Evolutionary conservation across 2,797 vertebrate species (phyloP), one percentile per base, ranked within the genome.

Genomic region (Hydrocynus forskahlii): DNA sequence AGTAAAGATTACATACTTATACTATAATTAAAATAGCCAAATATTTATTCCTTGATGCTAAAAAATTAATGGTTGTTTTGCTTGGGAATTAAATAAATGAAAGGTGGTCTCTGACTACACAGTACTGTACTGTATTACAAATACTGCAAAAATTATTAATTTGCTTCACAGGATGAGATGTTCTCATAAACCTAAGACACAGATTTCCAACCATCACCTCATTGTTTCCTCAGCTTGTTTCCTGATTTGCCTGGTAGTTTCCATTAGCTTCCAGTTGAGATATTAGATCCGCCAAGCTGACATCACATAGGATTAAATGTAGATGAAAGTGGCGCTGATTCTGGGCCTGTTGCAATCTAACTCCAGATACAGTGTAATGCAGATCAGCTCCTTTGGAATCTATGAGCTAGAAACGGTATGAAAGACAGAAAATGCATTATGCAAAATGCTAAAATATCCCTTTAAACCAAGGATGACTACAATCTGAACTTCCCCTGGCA

Each of bases 391-490:
- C 55, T 40, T 21, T 60, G 40, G 13, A 74, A 74, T 45, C 55
- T 25, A 23, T 59, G 25, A 60, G 21, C 55, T 60, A 38, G 35
- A 74, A 74, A 74, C 12, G 5, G 55, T 43, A 12, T 23, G 12
- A 74, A 43, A 38, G 50, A 4, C 7, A 54, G 70, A n/a, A 71
- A 73, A 57, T 38, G 35, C 19, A 14, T 74, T 74, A 60, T 74
- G 54, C 72, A 74, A 60, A 60, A 43, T 59, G 55, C 55, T 55
- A 38, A 21, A 52, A 60, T n/a, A 23, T 40, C 54, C 25, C 55
- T 59, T 74, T 74, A 60, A 45, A 74, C 55, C 43, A 55, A 45
- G 72, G 38, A 60, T 14, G 55, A 45, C 72, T 43, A 50, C 35
- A 60, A 19, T 35, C 14, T 60, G 55, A 60, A 59, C 29, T 55